Evolutionary conservation across 2,888 invertebrate species (phyloP).

Genomic region (Scelioninae gen. 1): DNA sequence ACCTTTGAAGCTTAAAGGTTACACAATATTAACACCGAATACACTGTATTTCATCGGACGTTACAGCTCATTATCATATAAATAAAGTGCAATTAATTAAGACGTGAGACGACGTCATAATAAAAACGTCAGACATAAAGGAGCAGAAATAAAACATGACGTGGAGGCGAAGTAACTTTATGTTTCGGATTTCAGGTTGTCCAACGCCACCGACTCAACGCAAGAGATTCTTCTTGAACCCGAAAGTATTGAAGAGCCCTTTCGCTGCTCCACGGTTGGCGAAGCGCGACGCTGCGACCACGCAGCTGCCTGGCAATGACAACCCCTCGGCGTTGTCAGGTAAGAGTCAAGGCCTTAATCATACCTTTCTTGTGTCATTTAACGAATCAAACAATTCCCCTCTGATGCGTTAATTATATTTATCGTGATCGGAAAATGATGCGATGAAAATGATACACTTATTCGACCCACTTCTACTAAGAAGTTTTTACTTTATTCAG

Average conservation of each 20-base stretch:
- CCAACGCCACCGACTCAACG: constrained; percentile 92
- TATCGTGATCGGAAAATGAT: constrained; percentile 10
- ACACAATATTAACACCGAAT: constrained; percentile 32
- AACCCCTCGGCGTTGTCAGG: constrained; percentile 90
- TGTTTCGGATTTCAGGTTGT: constrained; percentile 84
- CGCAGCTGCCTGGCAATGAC: constrained; percentile 85
- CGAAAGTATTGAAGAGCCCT: constrained; percentile 92
- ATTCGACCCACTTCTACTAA: constrained; percentile 21
- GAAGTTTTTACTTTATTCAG: background rate
- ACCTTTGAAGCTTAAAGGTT: constrained; percentile 7
- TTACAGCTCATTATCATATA: constrained; percentile 52
- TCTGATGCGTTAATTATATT: constrained; percentile 9
- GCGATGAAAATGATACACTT: constrained; percentile 27
- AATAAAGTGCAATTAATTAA: constrained; percentile 61
- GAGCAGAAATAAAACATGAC: constrained; percentile 21
- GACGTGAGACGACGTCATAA: constrained; percentile 28
- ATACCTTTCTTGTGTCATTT: constrained; percentile 21
- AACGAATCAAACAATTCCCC: background rate
- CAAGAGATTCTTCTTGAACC: constrained; percentile 92
- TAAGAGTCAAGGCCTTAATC: constrained; percentile 82
- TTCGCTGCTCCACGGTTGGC: constrained; percentile 85
- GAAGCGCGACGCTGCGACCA: constrained; percentile 75
- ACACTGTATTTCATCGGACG: constrained; percentile 28
- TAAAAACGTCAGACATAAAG: constrained; percentile 43
- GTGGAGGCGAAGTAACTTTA: background rate